Evolutionary conservation across 2,888 invertebrate species (phyloP), one percentile per base, ranked within the genome.

Genomic region (Habroteleia sp.): DNA sequence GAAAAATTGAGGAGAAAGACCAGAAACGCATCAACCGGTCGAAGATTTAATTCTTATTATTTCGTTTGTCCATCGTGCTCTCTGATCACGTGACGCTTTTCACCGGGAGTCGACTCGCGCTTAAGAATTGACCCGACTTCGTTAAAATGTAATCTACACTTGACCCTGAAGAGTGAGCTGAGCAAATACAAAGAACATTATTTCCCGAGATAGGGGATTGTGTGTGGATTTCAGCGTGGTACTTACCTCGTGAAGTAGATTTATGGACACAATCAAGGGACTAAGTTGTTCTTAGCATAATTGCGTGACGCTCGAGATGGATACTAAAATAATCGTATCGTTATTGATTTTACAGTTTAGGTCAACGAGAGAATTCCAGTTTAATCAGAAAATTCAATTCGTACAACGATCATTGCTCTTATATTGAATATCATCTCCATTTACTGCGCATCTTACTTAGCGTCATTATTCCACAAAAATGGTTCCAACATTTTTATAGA

Each of bases 101-200:
- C 44, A 69, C 37, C 2, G 31, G 46, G 10, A 39, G 20, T 7
- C 17, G 10, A 39, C 37, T 50, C 20, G 52, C 35, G 20, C 50
- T 50, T 39, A 69, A 65, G 60, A 56, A 60, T 76, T 76, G 68
- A 76, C 68, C 52, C 52, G 39, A 50, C 72, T 72, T 73, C 46
- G 56, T 72, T 76, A 62, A 68, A 72, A 58, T 42, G 48, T 73
- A 73, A 76, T 73, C 76, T 73, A 60, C 65, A 65, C 76, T 76
- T 69, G 73, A 76, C 73, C 73, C 73, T 69, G 62, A 62, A 66
- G 56, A 29, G 58, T 31, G 42, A 56, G 3, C 68, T 33, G 25
- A 31, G 17, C 39, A 52, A 56, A 58, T 29, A 66, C 31, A 56
- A 72, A 56, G 48, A 52, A 69, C 52, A 44, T 46, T 63, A 68